phyloP scores from a whole-genome alignment of 2,888 invertebrate genomes.

The Ditula angustiorana region DNA sequence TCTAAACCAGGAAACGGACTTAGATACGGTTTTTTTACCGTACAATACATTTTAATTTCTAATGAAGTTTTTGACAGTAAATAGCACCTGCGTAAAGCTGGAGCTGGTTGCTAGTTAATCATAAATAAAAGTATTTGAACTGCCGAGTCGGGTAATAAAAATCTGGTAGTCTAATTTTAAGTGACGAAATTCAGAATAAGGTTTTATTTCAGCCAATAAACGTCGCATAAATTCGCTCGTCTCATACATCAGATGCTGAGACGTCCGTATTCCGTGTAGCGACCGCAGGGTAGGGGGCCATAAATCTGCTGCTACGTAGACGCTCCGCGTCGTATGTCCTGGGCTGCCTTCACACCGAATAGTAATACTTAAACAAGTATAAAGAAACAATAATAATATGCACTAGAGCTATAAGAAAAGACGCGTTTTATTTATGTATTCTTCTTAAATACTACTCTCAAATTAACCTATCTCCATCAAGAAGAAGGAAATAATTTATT shows the following conservation, averaged over 20 bases:
- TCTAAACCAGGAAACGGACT: no score
- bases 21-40: no score
- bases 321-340: constrained; percentile 58
- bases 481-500: no score
- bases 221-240: constrained; percentile 67
- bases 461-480: no score
- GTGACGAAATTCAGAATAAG: constrained; percentile 19
- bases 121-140: no score
- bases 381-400: background rate
- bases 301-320: constrained; percentile 64
- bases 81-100: no score
- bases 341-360: constrained; percentile 40
- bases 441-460: no score
- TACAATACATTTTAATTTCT: no score
- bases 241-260: constrained; percentile 56
- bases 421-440: no score
- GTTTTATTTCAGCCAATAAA: constrained; percentile 52
- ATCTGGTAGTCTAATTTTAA: background rate
- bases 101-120: no score
- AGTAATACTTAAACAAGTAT: background rate
- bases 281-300: constrained; percentile 64
- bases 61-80: no score
- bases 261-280: constrained; percentile 56
- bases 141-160: no score
- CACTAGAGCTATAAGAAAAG: background rate